Base-by-base conservation (phyloP, 1,140 invertebrate species). In the Battus philenor region DNA sequence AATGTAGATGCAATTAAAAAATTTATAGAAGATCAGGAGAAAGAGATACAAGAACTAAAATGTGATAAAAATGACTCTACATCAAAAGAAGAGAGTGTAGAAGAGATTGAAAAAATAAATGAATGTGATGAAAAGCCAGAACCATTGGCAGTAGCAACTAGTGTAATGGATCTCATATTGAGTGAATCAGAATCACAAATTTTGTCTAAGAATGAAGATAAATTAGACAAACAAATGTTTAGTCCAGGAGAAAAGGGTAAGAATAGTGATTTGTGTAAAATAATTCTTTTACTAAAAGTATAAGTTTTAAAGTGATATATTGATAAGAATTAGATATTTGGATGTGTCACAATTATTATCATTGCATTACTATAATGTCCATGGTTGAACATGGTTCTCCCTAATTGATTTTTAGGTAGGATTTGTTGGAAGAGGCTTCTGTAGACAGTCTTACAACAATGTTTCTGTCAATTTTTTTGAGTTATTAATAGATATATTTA, bases 1-100 rank as follows among this genome's bases (percentile, higher is more conserved):
- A 80, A 76, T 59, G 26, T 83, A 10, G 79, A 80, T 26, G 59
- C 61, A 15, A 83, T 83, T 32, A 68, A 65, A 20, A 73, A 71
- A 38, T 79, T 64, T 30, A 83, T 83, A 39, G 65, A 75, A 39
- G 54, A 68, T 5, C 70, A 80, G 52, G 68, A 68, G 6, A 68
- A 58, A 27, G 64, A 72, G 22, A 54, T 57, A 5, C 24, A 44
- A 7, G 32, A 56, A 7, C 44, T 44, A 47, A 39, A 44, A 41
- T 29, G 26, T 41, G 38, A 41, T n/a, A 29, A 43, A 5, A 50
- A 38, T 26, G 16, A 36, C 36, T 43, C 50, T 33, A 11, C 31
- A 43, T 16, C 16, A 27, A 10, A 56, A 30, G 39, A 51, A 12
- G 39, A 50, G 31, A 41, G 11, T 18, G 50, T 44, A 9, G 16